Base-by-base conservation (phyloP, 1,140 invertebrate species). In the Sycophaga agraensis region DNA sequence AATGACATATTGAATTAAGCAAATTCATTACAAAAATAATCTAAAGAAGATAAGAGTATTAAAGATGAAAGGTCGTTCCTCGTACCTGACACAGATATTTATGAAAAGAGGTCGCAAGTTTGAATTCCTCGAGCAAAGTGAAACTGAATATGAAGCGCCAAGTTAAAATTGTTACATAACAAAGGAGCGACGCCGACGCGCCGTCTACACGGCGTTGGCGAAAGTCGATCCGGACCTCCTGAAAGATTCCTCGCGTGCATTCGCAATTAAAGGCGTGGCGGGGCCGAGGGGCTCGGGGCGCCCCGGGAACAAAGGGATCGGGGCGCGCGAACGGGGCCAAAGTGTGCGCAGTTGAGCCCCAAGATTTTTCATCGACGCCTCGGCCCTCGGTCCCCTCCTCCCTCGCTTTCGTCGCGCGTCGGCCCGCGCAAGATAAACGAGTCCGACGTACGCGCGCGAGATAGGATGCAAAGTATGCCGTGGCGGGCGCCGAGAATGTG, bases 391-490 rank as follows among this genome's bases (percentile, higher is more conserved):
- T 43, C 3, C n/a, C 8, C 16, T 43, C 34, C 21, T 19, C 5
- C 11, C 39, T 19, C 21, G 28, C 4, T 6, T 17, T 11, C 21
- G 8, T 1, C 7, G 11, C 11, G 17, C 2, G 5, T 12, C 22
- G 3, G 17, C 0, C n/a, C 17, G 24, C 17, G 48, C 2, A 59
- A 59, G 58, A 60, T 54, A 54, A 60, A 60, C 58, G 58, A 60
- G 49, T 14, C n/a, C n/a, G n/a, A n/a, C n/a, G n/a, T n/a, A 12
- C n/a, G 24, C 35, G 16, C 48, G 28, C 46, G 43, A 43, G 48
- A 51, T 22, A 19, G 48, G 24, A 53, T 51, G 48, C 42, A 60
- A 54, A 54, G 59, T 35, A 31, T n/a, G 28, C 5, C 28, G 28
- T 11, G 28, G 11, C 28, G 11, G 37, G 28, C 42, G 45, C 22